These are phyloP conservation scores for Aphidius colemani DNA, from an alignment of 2,888 invertebrate genomes.

Conservation along the genomic window DNA sequence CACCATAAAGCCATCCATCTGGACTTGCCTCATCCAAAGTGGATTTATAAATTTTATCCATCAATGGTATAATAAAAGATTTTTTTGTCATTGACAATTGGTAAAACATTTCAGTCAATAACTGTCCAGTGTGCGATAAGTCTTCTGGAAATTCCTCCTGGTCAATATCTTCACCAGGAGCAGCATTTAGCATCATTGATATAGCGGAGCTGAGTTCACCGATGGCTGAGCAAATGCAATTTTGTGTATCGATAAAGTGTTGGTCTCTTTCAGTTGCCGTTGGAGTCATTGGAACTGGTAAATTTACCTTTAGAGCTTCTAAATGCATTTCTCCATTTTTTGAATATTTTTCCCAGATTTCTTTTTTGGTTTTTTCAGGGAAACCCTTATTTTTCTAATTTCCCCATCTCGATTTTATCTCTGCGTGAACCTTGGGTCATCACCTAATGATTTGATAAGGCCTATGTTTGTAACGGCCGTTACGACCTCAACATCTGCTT, in stretches of 20 bases:
- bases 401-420: constrained; percentile 33
- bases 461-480: no score
- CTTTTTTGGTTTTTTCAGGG: constrained; percentile 29
- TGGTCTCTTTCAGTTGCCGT: constrained; percentile 28
- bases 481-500: no score
- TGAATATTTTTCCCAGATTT: constrained; percentile 22
- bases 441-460: no score
- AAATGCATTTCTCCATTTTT: constrained; percentile 25
- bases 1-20: constrained; percentile 28
- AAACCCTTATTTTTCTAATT: constrained; percentile 44
- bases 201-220: constrained; percentile 25
- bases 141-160: constrained; percentile 6
- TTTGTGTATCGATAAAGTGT: constrained; percentile 28
- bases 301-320: constrained; percentile 27
- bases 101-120: constrained; percentile 20
- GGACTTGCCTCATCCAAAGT: constrained; percentile 18
- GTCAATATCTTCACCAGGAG: constrained; percentile 23
- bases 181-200: constrained; percentile 21
- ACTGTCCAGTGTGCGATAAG: constrained; percentile 24
- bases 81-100: constrained; percentile 21
- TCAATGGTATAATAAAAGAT: constrained; percentile 24
- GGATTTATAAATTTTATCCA: constrained; percentile 24
- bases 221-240: constrained; percentile 27
- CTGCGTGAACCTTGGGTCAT: constrained; percentile 3
- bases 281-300: constrained; percentile 24